Percentiles rank a stretch among this genome's conserved stretches.
Conservation (phyloP, 1,140 invertebrate genomes). For the Drosophila bocki region DNA sequence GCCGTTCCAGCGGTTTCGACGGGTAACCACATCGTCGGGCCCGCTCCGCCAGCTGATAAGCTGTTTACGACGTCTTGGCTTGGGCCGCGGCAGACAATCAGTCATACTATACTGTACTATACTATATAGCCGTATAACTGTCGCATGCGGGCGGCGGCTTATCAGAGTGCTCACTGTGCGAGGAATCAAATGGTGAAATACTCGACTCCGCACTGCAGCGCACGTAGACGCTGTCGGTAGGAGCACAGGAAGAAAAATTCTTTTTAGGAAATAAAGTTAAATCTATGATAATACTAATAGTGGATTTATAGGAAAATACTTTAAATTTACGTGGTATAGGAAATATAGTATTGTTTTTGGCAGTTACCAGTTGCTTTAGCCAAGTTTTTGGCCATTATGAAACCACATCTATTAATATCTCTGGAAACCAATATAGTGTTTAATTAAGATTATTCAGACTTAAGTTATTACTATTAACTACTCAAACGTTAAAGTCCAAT, state of each 20-base stretch:
- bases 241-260: slow-evolving; percentile 1
- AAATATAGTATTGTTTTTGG: too few relatives aligned
- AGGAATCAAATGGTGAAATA: slow-evolving; percentile 65
- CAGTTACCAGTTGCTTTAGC: not conserved
- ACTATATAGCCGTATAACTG: slow-evolving; percentile 3
- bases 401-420: not conserved
- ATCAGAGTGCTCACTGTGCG: slow-evolving; percentile 48
- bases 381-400: not conserved
- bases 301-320: not conserved
- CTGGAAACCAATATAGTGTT: too few relatives aligned
- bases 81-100: slow-evolving; percentile 67
- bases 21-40: slow-evolving; percentile 37
- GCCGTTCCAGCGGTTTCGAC: slow-evolving; percentile 46
- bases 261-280: not conserved
- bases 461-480: too few relatives aligned
- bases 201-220: slow-evolving; percentile 49
- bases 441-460: too few relatives aligned
- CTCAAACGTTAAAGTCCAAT: too few relatives aligned
- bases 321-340: not conserved
- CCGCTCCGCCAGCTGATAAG: slow-evolving; percentile 53
- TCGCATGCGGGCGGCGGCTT: slow-evolving; percentile 38
- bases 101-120: slow-evolving; percentile 56
- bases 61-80: slow-evolving; percentile 33
- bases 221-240: slow-evolving; percentile 61
- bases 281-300: not conserved